A percentile compares a stretch with the other conserved stretches of the same genome.
Evolutionary conservation across 1,140 invertebrate species (phyloP).

Genomic region (Caenorhabditis latens): DNA sequence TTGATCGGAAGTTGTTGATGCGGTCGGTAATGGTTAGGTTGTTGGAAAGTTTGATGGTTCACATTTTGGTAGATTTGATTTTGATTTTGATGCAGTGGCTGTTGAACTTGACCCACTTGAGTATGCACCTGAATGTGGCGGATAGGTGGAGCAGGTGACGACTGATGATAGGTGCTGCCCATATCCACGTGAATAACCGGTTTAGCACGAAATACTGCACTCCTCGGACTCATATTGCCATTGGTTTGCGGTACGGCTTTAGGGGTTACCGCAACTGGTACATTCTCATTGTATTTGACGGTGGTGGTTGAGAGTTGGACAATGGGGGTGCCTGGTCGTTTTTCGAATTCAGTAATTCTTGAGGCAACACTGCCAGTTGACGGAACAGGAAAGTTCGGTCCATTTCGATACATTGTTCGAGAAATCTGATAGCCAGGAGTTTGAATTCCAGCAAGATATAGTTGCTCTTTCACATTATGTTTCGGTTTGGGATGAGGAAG

Average conservation of each 20-base stretch:
- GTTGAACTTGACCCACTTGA: neutral
- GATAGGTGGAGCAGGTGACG: constrained; percentile 13
- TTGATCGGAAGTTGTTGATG: constrained; percentile 45
- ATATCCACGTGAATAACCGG: constrained; percentile 70
- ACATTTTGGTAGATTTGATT: neutral
- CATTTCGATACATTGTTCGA: constrained; percentile 39
- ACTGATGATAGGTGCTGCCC: constrained; percentile 42
- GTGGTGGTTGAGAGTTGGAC: constrained; percentile 64
- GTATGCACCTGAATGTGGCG: constrained; percentile 35
- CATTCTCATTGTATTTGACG: constrained; percentile 44
- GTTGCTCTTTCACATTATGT: constrained; percentile 71
- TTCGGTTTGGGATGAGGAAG: constrained; percentile 71
- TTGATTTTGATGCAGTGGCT: neutral
- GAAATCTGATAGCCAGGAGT: constrained; percentile 47
- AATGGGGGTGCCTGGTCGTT: constrained; percentile 67
- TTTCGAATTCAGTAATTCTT: constrained; percentile 70
- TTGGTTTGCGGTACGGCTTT: constrained; percentile 47
- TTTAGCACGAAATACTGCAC: constrained; percentile 70
- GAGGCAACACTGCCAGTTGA: constrained; percentile 70
- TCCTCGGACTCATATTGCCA: constrained; percentile 67
- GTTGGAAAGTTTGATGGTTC: neutral
- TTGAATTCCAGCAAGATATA: constrained; percentile 68
- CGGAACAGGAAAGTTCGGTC: constrained; percentile 61
- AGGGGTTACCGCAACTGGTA: constrained; percentile 41
- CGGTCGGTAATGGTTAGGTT: constrained; percentile 8